Evolutionary conservation across 2,888 invertebrate genomes (phyloP), one percentile per base, ranked within the genome.

Genomic region (Xestia ashworthii): DNA sequence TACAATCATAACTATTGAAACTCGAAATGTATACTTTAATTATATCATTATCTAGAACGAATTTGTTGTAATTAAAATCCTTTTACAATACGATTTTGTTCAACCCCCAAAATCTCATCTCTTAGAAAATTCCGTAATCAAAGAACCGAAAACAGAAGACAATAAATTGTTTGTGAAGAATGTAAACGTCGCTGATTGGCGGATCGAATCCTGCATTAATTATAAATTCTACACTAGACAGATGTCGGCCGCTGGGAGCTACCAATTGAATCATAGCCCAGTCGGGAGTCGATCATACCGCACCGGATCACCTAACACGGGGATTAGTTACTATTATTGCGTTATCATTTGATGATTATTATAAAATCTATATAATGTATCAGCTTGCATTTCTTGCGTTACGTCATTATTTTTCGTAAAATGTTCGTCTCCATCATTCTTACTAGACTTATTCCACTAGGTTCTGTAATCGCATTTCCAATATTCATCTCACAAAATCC

Each of bases 231-330:
- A 71, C 79, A 69, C 71, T 78, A 78, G 78, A 78, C 76, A 82
- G 76, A 76, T 62, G 78, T 73, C 78, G 75, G 79, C 74, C 74
- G 71, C 70, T 65, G 80, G 77, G 75, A 80, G 77, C 79, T 88
- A 86, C 87, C 84, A 89, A 91, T 92, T 89, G 91, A 91, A 85
- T 90, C 90, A 91, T 91, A 87, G 76, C 81, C 85, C 86, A 84
- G 71, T 74, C 67, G 86, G 87, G 89, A 83, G 46, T 14, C 46
- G 62, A 48, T 46, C 71, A 55, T 12, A 32, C 74, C 73, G 53
- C 72, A 68, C 67, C 64, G 67, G 19, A 64, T 38, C 25, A 62
- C n/a, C 64, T 44, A 14, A 78, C 65, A 44, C 12, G 16, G 5
- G 44, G 38, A 62, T 65, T 71, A 50, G 14, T 53, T 70, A 58